Conservation (phyloP, 1,140 invertebrate genomes). For the Drosophila quadrilineata region DNA sequence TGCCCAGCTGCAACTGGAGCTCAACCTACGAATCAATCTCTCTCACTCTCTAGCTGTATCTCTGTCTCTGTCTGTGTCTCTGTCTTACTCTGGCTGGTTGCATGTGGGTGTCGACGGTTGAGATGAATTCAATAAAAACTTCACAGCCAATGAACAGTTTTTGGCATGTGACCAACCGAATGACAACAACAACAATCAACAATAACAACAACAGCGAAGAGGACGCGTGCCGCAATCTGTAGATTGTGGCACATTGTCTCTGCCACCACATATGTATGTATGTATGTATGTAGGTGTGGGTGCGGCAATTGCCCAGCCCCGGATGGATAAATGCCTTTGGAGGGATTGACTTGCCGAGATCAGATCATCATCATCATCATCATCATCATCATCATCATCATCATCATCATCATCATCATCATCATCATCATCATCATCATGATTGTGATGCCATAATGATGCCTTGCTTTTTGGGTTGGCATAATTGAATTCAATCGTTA, state of each 20-base stretch:
- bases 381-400: background rate
- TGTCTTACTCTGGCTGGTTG: background rate
- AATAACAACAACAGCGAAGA: slow-evolving; percentile 2
- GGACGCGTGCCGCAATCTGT: slow-evolving; percentile 46
- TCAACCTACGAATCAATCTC: background rate
- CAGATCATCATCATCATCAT: background rate
- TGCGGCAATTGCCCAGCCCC: slow-evolving; percentile 52
- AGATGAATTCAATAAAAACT: slow-evolving; percentile 75
- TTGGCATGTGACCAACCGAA: slow-evolving; percentile 65
- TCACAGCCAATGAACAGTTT: slow-evolving; percentile 68
- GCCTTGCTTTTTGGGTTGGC: slow-evolving; percentile 32
- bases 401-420: background rate
- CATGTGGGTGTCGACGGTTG: slow-evolving; percentile 56
- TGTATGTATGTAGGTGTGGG: slow-evolving; percentile 58
- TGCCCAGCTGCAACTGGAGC: background rate
- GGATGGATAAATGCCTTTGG: slow-evolving; percentile 16
- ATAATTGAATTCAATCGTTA: slow-evolving; percentile 80
- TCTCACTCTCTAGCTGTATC: background rate
- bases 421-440: background rate
- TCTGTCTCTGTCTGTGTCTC: background rate
- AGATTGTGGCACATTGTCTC: slow-evolving; percentile 26
- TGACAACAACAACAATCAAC: slow-evolving; percentile 6
- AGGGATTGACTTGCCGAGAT: slow-evolving; percentile 1
- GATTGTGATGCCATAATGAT: slow-evolving; percentile 11
- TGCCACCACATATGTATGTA: too few relatives aligned